These are phyloP conservation scores for Arremon brunneinucha DNA, from an alignment of 2,797 vertebrate species.

Conservation along the genomic window DNA sequence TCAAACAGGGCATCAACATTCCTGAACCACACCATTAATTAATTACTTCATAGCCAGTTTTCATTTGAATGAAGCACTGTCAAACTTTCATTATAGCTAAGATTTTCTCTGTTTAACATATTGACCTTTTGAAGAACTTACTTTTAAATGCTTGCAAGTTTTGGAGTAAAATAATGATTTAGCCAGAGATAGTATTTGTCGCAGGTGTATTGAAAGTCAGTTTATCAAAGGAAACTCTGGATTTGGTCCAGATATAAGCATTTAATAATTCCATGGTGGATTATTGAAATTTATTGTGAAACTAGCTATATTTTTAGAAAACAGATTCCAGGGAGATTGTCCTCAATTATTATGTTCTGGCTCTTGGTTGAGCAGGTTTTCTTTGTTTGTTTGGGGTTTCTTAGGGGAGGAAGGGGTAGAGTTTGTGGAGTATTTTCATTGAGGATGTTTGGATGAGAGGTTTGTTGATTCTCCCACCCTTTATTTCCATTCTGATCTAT, in stretches of 20 bases:
- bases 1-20: neutral
- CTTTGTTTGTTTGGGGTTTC: neutral
- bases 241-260: neutral
- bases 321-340: neutral
- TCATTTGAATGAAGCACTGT: neutral
- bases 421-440: fast-evolving
- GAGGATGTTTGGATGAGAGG: fast-evolving
- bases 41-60: neutral
- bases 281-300: neutral
- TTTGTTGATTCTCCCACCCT: neutral
- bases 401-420: neutral
- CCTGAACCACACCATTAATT: neutral
- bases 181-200: neutral
- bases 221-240: neutral
- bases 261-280: neutral
- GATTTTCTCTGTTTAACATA: neutral
- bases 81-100: neutral
- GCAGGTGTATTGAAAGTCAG: neutral
- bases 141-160: neutral
- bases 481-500: neutral
- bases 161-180: neutral
- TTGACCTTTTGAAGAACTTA: neutral
- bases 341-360: neutral
- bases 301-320: neutral
- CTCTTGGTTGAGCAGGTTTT: neutral